Evolutionary conservation across 35 echinoderm and acorn worm genomes (phyloP).

Genomic region (Eucidaris tribuloides): DNA sequence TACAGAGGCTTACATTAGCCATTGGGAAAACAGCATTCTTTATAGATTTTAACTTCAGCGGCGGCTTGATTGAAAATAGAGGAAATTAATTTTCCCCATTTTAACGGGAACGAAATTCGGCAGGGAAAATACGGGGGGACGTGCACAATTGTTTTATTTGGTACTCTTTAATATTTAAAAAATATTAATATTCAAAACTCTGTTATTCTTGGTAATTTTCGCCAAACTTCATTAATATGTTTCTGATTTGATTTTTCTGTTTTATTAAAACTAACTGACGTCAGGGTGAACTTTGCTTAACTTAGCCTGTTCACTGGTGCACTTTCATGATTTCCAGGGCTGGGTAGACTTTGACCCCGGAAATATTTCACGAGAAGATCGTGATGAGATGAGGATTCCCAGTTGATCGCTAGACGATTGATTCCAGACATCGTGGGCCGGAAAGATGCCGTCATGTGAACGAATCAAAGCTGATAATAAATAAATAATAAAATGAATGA

Average conservation of each 20-base stretch:
- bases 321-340: conserved; percentile 81
- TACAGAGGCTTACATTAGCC: background rate
- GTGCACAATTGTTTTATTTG: background rate
- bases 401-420: conserved; percentile 50
- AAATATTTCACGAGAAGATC: conserved; percentile 45
- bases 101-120: background rate
- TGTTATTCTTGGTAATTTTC: too few relatives aligned
- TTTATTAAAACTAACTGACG: too few relatives aligned
- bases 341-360: conserved; percentile 53
- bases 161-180: background rate
- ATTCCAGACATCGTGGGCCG: conserved; percentile 86
- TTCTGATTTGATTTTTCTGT: too few relatives aligned
- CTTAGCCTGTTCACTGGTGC: conserved; percentile 78
- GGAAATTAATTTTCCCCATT: background rate
- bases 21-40: background rate
- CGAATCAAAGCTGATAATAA: conserved; percentile 50
- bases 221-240: too few relatives aligned
- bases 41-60: too few relatives aligned
- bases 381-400: conserved; percentile 23
- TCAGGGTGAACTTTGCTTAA: too few relatives aligned
- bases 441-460: conserved; percentile 71
- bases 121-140: background rate
- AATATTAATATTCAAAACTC: too few relatives aligned
- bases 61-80: too few relatives aligned
- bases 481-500: too few relatives aligned